Base-by-base conservation (phyloP, 2,888 invertebrate genomes). In the Idaea biselata region DNA sequence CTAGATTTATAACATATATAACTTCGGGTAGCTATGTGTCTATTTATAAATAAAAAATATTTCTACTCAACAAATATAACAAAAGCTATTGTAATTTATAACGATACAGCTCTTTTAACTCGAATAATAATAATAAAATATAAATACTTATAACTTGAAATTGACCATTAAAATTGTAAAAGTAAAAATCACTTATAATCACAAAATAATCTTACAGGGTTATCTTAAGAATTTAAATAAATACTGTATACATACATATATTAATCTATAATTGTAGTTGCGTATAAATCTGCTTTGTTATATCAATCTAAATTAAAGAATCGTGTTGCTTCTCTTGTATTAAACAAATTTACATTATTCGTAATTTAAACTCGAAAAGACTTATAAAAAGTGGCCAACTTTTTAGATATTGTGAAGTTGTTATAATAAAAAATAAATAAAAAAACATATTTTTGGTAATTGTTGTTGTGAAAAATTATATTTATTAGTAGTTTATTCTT, bases 231-330 rank as follows among this genome's bases (percentile, higher is more conserved):
- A 44, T 44, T 44, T 44, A 44, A 44, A 44, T 44, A 11, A 59
- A 16, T 25, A 64, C 60, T 58, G 16, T 62, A 61, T 58, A 63
- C 16, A 64, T 55, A 62, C 60, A 60, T 61, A 66, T 53, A 59
- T 60, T 55, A 18, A 59, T 55, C 25, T 3, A n/a, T 3, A 25
- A 44, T 60, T 44, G 44, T 44, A 44, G 18, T 25, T 25, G 25
- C 5, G 25, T 25, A n/a, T n/a, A n/a, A n/a, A n/a, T n/a, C n/a
- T n/a, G n/a, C n/a, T n/a, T n/a, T n/a, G n/a, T n/a, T n/a, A n/a
- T n/a, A n/a, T n/a, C n/a, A 60, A 65, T 62, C 55, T 62, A 60
- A 59, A 59, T 57, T 55, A 59, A 44, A 44, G 3, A 44, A 44
- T 44, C 44, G 44, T 14, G 44, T 44, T 44, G 44, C 44, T 44